A percentile compares a stretch with the other conserved stretches of the same genome.
phyloP scores from a whole-genome alignment of 2,797 vertebrate genomes.

The Myioborus melanocephalus region DNA sequence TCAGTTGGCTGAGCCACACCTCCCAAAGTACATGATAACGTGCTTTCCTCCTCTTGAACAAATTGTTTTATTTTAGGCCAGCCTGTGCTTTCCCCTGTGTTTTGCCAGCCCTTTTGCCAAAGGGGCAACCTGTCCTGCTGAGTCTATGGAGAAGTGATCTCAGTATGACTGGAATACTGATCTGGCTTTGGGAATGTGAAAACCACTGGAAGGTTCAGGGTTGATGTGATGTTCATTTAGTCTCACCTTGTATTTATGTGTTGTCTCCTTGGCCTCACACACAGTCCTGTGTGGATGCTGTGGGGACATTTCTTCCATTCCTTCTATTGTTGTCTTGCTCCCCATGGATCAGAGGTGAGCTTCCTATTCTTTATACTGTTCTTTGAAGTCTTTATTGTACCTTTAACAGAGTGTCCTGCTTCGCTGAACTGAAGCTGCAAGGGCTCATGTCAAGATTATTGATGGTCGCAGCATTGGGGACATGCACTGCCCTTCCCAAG shows the following conservation, averaged over 20 bases:
- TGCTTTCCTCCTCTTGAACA: background rate
- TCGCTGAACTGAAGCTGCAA: background rate
- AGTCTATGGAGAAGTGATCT: background rate
- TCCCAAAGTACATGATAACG: background rate
- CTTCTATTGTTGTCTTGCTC: background rate
- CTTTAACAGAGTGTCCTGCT: background rate
- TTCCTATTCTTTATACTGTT: background rate
- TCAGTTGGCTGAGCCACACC: background rate
- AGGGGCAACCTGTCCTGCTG: background rate
- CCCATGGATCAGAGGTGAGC: background rate
- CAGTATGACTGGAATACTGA: background rate
- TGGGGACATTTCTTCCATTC: background rate
- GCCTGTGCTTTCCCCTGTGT: background rate
- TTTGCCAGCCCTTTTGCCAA: background rate
- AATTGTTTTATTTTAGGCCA: background rate
- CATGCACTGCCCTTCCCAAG: background rate
- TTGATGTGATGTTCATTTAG: background rate
- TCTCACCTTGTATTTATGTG: background rate
- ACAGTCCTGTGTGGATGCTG: fast-evolving
- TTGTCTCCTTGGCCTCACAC: background rate
- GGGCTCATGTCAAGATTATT: background rate
- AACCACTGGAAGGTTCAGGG: background rate
- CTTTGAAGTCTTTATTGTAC: background rate
- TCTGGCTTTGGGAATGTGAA: background rate
- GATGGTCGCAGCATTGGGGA: background rate